These are phyloP conservation scores for Brassicogethes aeneus DNA, from an alignment of 2,888 invertebrate genomes.

Conservation along the genomic window DNA sequence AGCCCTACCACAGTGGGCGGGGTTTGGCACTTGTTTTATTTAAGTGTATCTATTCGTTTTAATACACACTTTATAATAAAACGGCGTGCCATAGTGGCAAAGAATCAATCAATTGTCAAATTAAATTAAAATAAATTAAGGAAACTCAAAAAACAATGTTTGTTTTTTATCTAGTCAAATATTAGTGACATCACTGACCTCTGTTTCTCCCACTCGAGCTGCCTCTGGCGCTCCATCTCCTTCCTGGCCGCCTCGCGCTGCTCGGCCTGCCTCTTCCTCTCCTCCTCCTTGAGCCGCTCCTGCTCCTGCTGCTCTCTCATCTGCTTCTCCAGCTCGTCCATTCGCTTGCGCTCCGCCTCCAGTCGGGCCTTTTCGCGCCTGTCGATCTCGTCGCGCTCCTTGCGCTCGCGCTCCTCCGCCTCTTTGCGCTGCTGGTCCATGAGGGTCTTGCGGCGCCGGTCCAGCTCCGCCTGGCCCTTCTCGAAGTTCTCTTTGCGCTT, in stretches of 20 bases:
- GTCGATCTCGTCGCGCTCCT: constrained; percentile 85
- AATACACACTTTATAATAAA: too few species aligned
- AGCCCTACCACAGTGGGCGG: too few species aligned
- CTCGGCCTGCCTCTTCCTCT: constrained; percentile 60
- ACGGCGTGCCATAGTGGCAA: too few species aligned
- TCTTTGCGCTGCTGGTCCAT: constrained; percentile 86
- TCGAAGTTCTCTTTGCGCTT: constrained; percentile 95
- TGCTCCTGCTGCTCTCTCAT: constrained; percentile 69
- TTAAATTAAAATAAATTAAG: too few species aligned
- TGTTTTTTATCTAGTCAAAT: too few species aligned
- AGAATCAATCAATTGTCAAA: too few species aligned
- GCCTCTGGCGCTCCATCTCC: constrained; percentile 91
- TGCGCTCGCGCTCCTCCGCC: constrained; percentile 84
- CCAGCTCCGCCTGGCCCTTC: constrained; percentile 94
- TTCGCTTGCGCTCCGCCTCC: constrained; percentile 67
- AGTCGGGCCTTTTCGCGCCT: constrained; percentile 72
- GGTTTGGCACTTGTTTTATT: too few species aligned
- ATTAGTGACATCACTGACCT: constrained; percentile 42
- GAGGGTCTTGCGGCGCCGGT: constrained; percentile 79
- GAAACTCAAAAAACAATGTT: too few species aligned
- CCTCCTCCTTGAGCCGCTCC: constrained; percentile 67
- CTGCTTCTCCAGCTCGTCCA: constrained; percentile 80
- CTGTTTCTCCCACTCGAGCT: constrained; percentile 94
- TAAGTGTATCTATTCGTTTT: too few species aligned
- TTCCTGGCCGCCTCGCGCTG: constrained; percentile 71